Evolutionary conservation across 2,888 invertebrate species (phyloP), one percentile per base, ranked within the genome.

Genomic region (Eupithecia vulgata): DNA sequence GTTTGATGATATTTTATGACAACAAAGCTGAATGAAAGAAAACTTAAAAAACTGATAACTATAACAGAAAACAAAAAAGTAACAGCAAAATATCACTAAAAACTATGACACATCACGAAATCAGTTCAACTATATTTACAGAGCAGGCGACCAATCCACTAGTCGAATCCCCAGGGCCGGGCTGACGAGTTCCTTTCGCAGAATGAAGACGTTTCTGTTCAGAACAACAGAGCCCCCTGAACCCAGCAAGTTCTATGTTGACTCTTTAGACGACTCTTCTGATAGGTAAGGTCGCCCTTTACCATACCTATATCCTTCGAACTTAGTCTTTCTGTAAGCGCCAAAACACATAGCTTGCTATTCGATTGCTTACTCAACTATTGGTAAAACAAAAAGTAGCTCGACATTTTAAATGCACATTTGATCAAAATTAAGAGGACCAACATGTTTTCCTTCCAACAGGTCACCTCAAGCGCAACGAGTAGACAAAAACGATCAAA

Each of bases 401-500:
- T 52, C 10, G 21, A 12, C 52, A 21, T 52, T 52, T 4, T n/a
- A 8, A 48, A 48, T 30, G 30, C 30, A 30, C 8, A 21, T 10
- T 21, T 21, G 21, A 48, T 10, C 4, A 57, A 25, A 57, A 25
- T 25, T 21, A 57, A 10, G 52, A 4, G 25, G 5, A 13, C 21
- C 25, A 13, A 25, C 13, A 57, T 57, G 1, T 34, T 30, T 61
- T 34, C 17, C 12, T 64, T 1, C 34, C 13, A 52, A 70, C 72
- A 91, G 90, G 75, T 87, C 90, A 4, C 87, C 87, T 1, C 84
- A 78, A 13, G 73, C 76, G 13, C 84, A 82, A 15, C 85, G 83
- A 45, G 74, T 81, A 17, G 87, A 88, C 68, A 89, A 87, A 15
- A 88, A 86, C 71, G 90, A 88, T 35, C 62, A 62, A 76, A 91